Percentiles rank a stretch among this genome's conserved stretches.
Evolutionary conservation across 1,140 invertebrate species (phyloP).

Genomic region (Drosophila pectinifera): DNA sequence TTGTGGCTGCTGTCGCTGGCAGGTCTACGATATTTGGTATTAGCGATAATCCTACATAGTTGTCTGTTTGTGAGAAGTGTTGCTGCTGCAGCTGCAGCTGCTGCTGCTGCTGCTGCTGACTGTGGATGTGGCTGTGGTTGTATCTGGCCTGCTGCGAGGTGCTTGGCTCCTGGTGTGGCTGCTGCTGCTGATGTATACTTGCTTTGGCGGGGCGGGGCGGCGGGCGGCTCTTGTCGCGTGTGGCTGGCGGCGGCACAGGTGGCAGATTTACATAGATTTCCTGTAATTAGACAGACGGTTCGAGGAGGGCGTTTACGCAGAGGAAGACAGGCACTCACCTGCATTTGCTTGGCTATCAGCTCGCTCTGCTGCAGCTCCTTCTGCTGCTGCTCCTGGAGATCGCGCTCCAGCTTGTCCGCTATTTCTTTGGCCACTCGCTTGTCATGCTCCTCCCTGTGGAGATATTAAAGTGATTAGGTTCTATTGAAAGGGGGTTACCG

Average conservation of each 20-base stretch:
- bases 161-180: conserved; percentile 63
- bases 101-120: conserved; percentile 57
- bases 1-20: conserved; percentile 43
- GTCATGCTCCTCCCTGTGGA: conserved; percentile 89
- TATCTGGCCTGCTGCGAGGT: conserved; percentile 78
- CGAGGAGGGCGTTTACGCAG: too few species aligned
- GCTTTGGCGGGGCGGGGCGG: conserved; percentile 81
- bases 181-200: conserved; percentile 73
- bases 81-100: conserved; percentile 53
- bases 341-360: conserved; percentile 85
- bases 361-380: conserved; percentile 86
- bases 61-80: conserved; percentile 82
- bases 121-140: conserved; percentile 29
- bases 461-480: conserved; percentile 23
- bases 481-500: conserved; percentile 8
- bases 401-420: conserved; percentile 88
- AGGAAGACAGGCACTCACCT: conserved; percentile 64
- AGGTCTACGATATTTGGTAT: conserved; percentile 79
- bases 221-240: conserved; percentile 70
- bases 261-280: conserved; percentile 84
- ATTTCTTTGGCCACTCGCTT: conserved; percentile 88
- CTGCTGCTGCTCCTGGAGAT: conserved; percentile 85
- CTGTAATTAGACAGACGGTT: conserved; percentile 38
- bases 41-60: conserved; percentile 81
- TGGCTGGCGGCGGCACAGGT: conserved; percentile 72